Evolutionary conservation across 2,797 vertebrate genomes (phyloP), one percentile per base, ranked within the genome.

Genomic region (Molothrus aeneus): DNA sequence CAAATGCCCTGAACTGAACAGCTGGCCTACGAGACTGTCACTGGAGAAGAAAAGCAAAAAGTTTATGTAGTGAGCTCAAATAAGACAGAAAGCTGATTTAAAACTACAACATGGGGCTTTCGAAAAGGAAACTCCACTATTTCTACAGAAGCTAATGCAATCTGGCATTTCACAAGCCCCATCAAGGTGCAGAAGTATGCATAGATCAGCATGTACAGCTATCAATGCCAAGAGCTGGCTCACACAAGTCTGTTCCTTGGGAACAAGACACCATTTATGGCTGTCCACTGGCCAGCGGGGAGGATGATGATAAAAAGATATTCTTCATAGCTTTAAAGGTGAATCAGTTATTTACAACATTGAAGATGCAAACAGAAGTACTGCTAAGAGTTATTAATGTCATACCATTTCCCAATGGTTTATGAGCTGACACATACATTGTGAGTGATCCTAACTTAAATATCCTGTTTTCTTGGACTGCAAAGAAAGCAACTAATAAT

Each of bases 151-250:
- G n/a, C 42, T 36, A 90, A 73, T 8, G 53, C 45, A 80, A 80
- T 72, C 36, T 79, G 83, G 71, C 47, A 48, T 74, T 84, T 90
- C 56, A 68, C 73, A 82, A 85, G 84, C 50, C 61, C 26, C 47
- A 66, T 28, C 43, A 53, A 64, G 31, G 20, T 7, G 18, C 54
- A 80, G 43, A 84, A 70, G n/a, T 9, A 68, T 42, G 69, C 79
- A 54, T 2, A 78, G 50, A 54, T 65, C 11, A 72, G 51, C 1
- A 2, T 6, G n/a, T 21, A 32, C 38, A 47, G 85, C 48, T 34
- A 56, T 15, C 10, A 29, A 24, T 63, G 92, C 94, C 93, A 96
- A 88, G 73, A 54, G 42, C 48, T 60, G 87, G 70, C 85, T 93
- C 68, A 50, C 59, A 54, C 53, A 40, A 65, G 22, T 47, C 56